A percentile compares a stretch with the other conserved stretches of the same genome.
phyloP scores from a whole-genome alignment of 1,140 invertebrate genomes.

The Platyscapa corneri region DNA sequence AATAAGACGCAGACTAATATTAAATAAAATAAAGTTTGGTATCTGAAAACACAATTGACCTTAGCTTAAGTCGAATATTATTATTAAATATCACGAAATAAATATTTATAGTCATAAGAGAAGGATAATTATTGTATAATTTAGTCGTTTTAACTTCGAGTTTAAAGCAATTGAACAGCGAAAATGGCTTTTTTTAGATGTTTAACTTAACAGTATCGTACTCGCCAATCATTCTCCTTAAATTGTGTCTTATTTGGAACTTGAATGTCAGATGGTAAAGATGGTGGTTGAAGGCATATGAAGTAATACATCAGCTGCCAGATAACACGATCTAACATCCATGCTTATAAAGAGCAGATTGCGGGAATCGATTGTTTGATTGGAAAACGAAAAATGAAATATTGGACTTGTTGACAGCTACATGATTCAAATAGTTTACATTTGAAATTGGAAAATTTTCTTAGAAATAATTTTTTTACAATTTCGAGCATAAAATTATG shows the following conservation, averaged over 20 bases:
- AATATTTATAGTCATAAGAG: neutral
- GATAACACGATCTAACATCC: neutral
- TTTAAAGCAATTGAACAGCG: neutral
- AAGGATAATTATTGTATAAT: too few relatives aligned
- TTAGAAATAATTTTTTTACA: slow-evolving; percentile 13
- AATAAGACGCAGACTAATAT: too few relatives aligned
- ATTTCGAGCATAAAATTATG: slow-evolving; percentile 8
- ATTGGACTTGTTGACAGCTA: neutral
- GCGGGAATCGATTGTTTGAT: neutral
- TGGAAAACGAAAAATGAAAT: slow-evolving; percentile 1
- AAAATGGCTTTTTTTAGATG: neutral
- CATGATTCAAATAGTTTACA: neutral
- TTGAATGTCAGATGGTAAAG: neutral
- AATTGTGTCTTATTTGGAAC: neutral
- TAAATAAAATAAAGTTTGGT: too few relatives aligned
- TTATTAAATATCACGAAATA: too few relatives aligned
- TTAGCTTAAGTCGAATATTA: too few relatives aligned
- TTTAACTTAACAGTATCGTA: neutral
- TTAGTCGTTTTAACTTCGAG: neutral
- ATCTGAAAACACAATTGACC: neutral
- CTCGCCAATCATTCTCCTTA: neutral
- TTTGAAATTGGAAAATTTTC: neutral
- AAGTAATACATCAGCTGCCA: neutral
- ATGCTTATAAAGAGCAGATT: neutral
- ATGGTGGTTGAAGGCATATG: neutral